phyloP scores from a whole-genome alignment of 2,113 vertebrate genomes.

The Oxyura jamaicensis region DNA sequence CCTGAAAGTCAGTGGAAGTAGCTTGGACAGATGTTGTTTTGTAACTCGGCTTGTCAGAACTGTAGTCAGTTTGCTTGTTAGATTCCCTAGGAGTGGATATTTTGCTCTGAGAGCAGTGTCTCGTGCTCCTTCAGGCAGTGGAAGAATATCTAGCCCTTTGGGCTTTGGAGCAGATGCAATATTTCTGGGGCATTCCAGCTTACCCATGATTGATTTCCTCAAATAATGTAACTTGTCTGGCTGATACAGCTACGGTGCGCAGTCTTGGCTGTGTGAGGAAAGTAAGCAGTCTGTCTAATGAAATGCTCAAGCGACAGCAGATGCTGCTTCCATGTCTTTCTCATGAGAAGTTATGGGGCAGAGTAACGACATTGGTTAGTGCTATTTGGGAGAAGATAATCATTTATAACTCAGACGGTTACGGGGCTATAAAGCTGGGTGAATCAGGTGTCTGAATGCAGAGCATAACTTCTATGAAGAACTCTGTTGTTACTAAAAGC shows the following conservation, averaged over 20 bases:
- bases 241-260: neutral
- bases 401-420: slow-evolving; percentile 42
- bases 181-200: neutral
- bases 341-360: neutral
- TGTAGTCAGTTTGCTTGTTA: neutral
- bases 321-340: neutral
- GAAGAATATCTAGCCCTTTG: neutral
- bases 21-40: neutral
- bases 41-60: neutral
- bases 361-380: neutral
- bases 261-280: neutral
- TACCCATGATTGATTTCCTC: neutral
- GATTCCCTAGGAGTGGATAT: neutral
- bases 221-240: neutral
- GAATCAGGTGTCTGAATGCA: neutral
- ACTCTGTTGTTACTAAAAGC: neutral
- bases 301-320: neutral
- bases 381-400: slow-evolving; percentile 28
- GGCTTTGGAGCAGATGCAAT: neutral
- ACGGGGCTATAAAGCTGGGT: slow-evolving; percentile 21
- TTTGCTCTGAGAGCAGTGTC: neutral
- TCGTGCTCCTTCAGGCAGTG: accelerated
- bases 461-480: neutral
- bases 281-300: slow-evolving; percentile 11
- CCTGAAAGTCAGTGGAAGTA: neutral